Percentiles rank a stretch among this genome's conserved stretches.
Conservation (phyloP, 2,113 vertebrate genomes). For the Nycticryphes semicollaris region DNA sequence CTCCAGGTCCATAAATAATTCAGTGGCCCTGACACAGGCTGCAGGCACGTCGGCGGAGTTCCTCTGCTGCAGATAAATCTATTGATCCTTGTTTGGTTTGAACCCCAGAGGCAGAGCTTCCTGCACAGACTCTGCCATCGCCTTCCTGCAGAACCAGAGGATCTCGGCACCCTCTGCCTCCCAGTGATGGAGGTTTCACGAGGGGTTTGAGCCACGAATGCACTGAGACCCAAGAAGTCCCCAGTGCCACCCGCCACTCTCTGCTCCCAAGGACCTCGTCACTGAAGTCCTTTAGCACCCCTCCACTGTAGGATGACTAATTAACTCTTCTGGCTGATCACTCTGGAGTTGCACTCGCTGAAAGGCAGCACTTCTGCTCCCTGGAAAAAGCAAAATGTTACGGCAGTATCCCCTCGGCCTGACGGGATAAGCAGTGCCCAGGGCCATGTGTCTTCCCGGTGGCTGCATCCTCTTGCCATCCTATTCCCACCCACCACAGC, state of each 20-base stretch:
- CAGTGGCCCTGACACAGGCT: not conserved
- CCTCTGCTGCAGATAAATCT: not conserved
- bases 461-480: not conserved
- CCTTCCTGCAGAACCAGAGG: not conserved
- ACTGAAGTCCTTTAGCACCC: not conserved
- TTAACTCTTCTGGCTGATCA: not conserved
- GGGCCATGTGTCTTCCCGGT: rapidly evolving
- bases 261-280: rapidly evolving
- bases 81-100: not conserved
- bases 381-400: not conserved
- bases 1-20: not conserved
- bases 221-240: not conserved
- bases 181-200: not conserved
- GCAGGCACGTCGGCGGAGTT: not conserved
- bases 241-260: rapidly evolving
- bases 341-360: not conserved
- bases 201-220: not conserved
- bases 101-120: not conserved
- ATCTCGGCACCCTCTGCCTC: not conserved
- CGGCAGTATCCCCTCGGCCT: rapidly evolving
- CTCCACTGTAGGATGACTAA: not conserved
- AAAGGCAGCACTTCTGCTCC: not conserved
- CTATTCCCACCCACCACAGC: not conserved
- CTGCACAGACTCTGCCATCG: rapidly evolving
- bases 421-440: rapidly evolving